Percentiles rank a stretch among this genome's conserved stretches.
These are phyloP conservation scores for Thecophora atra DNA, from an alignment of 2,888 invertebrate genomes.

Conservation along the genomic window DNA sequence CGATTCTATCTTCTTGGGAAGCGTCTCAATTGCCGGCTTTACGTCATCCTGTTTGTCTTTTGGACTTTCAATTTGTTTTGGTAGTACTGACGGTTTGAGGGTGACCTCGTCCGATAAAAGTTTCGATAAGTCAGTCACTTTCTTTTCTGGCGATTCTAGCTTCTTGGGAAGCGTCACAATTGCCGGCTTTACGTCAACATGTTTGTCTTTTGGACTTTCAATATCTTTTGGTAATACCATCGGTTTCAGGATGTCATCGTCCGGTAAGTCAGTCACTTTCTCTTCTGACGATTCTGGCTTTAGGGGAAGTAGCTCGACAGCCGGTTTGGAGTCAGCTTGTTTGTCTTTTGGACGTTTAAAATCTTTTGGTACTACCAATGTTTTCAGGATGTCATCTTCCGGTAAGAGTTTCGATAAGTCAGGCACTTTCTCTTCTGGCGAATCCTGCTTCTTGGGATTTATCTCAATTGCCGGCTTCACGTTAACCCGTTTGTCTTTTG, in stretches of 20 bases:
- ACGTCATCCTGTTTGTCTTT: not conserved
- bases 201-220: not conserved
- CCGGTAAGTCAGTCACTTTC: not conserved
- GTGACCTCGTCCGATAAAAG: not conserved
- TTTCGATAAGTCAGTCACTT: not conserved
- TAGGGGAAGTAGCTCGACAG: not conserved
- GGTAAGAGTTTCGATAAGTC: not conserved
- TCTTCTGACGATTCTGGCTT: constrained; percentile 1
- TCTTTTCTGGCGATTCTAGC: not conserved
- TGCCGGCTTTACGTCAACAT: not conserved
- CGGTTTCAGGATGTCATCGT: not conserved
- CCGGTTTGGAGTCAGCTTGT: not conserved
- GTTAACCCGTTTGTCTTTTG: not conserved
- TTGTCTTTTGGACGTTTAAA: not conserved
- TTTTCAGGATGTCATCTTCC: not conserved
- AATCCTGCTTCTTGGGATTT: not conserved
- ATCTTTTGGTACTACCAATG: not conserved
- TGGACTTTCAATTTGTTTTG: not conserved
- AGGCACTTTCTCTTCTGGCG: not conserved
- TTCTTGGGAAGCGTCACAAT: not conserved
- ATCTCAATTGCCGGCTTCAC: not conserved
- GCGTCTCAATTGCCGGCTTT: too few relatives aligned
- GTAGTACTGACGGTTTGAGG: not conserved
- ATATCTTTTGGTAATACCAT: not conserved
- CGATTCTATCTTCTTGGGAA: not conserved